Conservation (phyloP, 2,888 invertebrate species). For the Ernsta delagoae region DNA sequence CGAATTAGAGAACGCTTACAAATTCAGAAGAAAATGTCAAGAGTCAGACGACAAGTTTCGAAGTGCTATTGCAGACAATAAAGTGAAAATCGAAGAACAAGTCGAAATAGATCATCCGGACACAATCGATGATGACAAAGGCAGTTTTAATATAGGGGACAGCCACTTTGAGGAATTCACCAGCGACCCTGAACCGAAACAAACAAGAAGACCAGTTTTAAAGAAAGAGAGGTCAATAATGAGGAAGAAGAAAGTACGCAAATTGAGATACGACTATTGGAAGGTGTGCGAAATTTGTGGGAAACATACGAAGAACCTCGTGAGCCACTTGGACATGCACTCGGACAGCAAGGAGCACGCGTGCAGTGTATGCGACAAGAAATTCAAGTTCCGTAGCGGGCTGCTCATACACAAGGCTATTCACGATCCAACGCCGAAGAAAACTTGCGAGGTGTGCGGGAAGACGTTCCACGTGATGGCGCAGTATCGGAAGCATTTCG, state of each 20-base stretch:
- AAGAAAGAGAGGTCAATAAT: slow-evolving; percentile 46
- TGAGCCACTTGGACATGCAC: slow-evolving; percentile 75
- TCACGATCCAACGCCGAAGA: slow-evolving; percentile 76
- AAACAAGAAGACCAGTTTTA: slow-evolving; percentile 44
- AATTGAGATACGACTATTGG: slow-evolving; percentile 71
- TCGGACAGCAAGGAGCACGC: slow-evolving; percentile 67
- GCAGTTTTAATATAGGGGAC: slow-evolving; percentile 47
- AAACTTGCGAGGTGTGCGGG: slow-evolving; percentile 80
- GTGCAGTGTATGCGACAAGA: slow-evolving; percentile 77
- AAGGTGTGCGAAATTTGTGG: slow-evolving; percentile 80
- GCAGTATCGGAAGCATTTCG: slow-evolving; percentile 78
- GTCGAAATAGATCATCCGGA: slow-evolving; percentile 45
- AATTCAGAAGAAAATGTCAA: slow-evolving; percentile 77
- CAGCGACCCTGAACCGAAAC: slow-evolving; percentile 42
- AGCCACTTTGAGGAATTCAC: slow-evolving; percentile 50
- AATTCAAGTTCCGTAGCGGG: slow-evolving; percentile 79
- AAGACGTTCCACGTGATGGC: slow-evolving; percentile 80
- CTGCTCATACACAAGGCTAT: slow-evolving; percentile 73
- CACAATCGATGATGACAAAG: slow-evolving; percentile 42
- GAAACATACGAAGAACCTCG: slow-evolving; percentile 70
- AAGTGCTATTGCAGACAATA: slow-evolving; percentile 42
- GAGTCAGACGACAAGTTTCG: slow-evolving; percentile 65
- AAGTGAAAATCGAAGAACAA: slow-evolving; percentile 61
- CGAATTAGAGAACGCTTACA: slow-evolving; percentile 74
- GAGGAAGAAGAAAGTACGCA: slow-evolving; percentile 54